phyloP scores from a whole-genome alignment of 2,888 invertebrate species.

The Chymomyza procnemis region DNA sequence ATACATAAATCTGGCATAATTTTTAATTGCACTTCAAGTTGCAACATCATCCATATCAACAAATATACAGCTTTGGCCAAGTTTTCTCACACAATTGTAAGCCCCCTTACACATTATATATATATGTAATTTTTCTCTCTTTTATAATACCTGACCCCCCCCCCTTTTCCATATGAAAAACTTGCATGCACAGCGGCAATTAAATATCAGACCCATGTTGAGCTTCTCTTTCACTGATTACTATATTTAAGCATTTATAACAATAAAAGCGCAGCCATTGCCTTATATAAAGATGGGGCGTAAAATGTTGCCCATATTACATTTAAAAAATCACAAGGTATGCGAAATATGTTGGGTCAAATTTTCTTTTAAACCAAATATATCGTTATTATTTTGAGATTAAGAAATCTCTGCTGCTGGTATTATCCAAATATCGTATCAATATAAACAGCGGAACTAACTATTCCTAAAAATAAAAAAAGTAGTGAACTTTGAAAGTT shows the following conservation, averaged over 20 bases:
- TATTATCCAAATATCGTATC: too few relatives aligned
- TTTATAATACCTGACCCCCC: background rate
- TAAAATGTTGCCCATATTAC: background rate
- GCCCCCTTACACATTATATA: too few relatives aligned
- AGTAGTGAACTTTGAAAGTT: too few relatives aligned
- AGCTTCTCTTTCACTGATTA: slow-evolving; percentile 56
- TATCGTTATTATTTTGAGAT: too few relatives aligned
- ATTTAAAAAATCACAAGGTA: slow-evolving; percentile 47
- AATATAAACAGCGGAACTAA: too few relatives aligned
- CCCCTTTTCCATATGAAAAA: background rate
- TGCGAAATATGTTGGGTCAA: slow-evolving; percentile 50
- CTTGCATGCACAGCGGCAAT: slow-evolving; percentile 62
- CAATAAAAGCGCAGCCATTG: slow-evolving; percentile 20
- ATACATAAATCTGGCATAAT: slow-evolving; percentile 4
- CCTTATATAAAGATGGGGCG: background rate
- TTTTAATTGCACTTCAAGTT: slow-evolving; percentile 18
- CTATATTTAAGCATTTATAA: slow-evolving; percentile 61
- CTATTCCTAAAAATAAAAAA: too few relatives aligned
- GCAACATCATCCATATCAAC: slow-evolving; percentile 13
- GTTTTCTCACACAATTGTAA: slow-evolving; percentile 40
- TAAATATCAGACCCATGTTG: slow-evolving; percentile 50
- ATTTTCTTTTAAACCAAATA: slow-evolving; percentile 28
- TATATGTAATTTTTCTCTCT: background rate
- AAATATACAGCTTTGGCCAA: slow-evolving; percentile 26
- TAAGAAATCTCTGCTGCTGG: too few relatives aligned